phyloP scores from a whole-genome alignment of 1,140 invertebrate species.

The Aphelenchoides besseyi region DNA sequence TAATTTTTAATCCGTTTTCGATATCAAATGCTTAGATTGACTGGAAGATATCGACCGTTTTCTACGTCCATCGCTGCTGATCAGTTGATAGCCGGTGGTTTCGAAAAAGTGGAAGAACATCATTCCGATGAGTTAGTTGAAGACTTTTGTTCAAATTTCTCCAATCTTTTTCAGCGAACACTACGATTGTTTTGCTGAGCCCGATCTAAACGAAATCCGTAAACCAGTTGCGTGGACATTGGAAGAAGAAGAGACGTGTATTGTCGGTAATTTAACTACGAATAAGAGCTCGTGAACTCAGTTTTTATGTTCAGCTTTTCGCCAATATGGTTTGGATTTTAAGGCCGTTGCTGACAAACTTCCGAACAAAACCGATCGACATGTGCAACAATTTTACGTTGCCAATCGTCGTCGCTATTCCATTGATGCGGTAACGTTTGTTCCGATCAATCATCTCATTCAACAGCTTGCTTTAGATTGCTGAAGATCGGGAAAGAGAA shows the following conservation, averaged over 20 bases:
- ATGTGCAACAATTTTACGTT: background rate
- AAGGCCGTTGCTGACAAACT: background rate
- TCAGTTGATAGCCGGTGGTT: background rate
- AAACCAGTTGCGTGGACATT: background rate
- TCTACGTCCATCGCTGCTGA: background rate
- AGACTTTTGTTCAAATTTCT: background rate
- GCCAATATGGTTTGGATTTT: background rate
- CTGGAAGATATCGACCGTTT: background rate
- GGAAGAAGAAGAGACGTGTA: constrained; percentile 3
- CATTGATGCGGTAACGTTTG: constrained; percentile 7
- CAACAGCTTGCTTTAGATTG: background rate
- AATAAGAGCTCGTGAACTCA: no score
- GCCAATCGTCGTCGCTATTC: constrained; percentile 5
- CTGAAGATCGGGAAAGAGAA: background rate
- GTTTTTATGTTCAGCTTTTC: background rate
- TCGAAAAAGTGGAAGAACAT: background rate
- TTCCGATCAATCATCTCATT: background rate
- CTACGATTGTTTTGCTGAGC: constrained; percentile 3
- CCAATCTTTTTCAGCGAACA: background rate
- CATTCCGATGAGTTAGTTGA: background rate
- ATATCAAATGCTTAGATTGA: background rate
- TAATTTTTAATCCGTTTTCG: background rate
- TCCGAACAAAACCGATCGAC: background rate
- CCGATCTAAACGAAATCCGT: background rate
- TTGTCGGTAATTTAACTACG: background rate